These are phyloP conservation scores for Stenichneumon culpator DNA, from an alignment of 2,888 invertebrate species.

Conservation along the genomic window DNA sequence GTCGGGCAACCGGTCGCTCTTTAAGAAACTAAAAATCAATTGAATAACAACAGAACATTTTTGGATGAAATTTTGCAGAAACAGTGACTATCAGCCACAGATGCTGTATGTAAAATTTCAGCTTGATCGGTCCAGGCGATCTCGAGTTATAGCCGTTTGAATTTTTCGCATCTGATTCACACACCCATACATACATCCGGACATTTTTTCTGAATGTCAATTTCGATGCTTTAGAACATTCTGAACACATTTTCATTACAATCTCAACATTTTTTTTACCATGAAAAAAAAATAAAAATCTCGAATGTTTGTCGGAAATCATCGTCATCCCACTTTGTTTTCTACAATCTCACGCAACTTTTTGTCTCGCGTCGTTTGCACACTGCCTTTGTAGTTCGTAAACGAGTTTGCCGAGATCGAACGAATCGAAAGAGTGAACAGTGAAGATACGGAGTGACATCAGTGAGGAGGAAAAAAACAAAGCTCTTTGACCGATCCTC, in stretches of 20 bases:
- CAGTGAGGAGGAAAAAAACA: constrained; percentile 21
- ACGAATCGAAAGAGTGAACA: constrained; percentile 13
- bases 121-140: too few species aligned
- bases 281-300: not conserved
- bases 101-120: too few species aligned
- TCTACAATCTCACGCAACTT: constrained; percentile 26
- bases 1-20: constrained; percentile 69
- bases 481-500: constrained; percentile 60
- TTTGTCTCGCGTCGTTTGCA: constrained; percentile 22
- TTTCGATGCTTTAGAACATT: too few species aligned
- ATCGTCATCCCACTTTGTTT: not conserved
- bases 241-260: too few species aligned
- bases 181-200: too few species aligned
- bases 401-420: constrained; percentile 48
- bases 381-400: constrained; percentile 38
- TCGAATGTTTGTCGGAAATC: not conserved
- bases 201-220: too few species aligned
- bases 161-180: too few species aligned
- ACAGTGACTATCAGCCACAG: too few species aligned
- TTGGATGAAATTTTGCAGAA: too few species aligned
- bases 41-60: too few species aligned
- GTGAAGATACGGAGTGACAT: constrained; percentile 10
- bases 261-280: too few species aligned
- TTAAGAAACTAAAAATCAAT: not conserved
- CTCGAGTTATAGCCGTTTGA: too few species aligned